A percentile compares a stretch with the other conserved stretches of the same genome.
phyloP scores from a whole-genome alignment of 2,888 invertebrate genomes.

The Eupithecia abbreviata region DNA sequence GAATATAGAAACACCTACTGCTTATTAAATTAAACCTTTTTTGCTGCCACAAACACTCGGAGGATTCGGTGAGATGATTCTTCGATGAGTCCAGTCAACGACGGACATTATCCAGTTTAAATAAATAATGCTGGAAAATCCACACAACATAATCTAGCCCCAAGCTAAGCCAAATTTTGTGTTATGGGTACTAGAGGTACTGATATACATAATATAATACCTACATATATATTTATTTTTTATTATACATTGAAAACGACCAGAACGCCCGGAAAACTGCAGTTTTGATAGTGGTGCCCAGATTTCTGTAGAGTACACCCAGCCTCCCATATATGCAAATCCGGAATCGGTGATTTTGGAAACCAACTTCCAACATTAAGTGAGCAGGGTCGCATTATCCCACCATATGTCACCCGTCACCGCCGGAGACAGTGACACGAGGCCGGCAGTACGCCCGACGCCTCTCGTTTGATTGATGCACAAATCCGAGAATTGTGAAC shows the following conservation, averaged over 20 bases:
- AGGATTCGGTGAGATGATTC: not conserved
- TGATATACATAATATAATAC: no score
- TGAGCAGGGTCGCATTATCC: conserved; percentile 12
- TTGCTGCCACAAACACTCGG: not conserved
- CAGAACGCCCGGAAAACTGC: no score
- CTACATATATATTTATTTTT: no score
- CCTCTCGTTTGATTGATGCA: conserved; percentile 54
- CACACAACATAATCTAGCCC: no score
- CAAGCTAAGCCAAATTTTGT: no score
- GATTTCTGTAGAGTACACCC: not conserved
- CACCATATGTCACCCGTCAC: conserved; percentile 22
- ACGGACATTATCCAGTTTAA: not conserved
- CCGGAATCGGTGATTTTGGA: not conserved
- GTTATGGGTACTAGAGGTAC: no score
- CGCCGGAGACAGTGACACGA: conserved; percentile 23
- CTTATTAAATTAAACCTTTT: no score
- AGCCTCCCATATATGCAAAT: not conserved
- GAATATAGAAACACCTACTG: no score
- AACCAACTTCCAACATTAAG: not conserved
- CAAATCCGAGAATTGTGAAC: conserved; percentile 45
- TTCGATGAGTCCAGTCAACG: not conserved
- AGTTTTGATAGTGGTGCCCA: not conserved
- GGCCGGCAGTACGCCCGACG: conserved; percentile 45
- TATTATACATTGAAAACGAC: no score
- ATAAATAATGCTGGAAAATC: no score